Evolutionary conservation across 2,797 vertebrate genomes (phyloP).

Genomic region (Xyrichtys novacula): DNA sequence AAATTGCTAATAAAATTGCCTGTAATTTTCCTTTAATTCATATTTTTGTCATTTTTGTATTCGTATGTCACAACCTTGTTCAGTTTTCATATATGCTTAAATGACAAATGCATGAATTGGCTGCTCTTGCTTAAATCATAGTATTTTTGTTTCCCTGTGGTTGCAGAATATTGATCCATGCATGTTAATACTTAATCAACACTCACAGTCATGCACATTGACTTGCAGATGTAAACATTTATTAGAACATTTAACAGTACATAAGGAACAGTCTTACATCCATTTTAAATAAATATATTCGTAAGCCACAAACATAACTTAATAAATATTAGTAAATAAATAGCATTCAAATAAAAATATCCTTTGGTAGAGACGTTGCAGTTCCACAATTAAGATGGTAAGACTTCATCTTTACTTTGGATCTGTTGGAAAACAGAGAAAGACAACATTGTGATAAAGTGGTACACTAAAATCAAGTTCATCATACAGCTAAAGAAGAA

Average conservation of each 20-base stretch:
- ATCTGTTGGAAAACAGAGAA: slow-evolving; percentile 72
- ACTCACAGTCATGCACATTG: not conserved
- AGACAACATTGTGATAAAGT: not conserved
- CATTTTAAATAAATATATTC: slow-evolving; percentile 69
- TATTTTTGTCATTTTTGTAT: too few species aligned
- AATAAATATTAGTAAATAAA: slow-evolving; percentile 86
- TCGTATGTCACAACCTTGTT: not conserved
- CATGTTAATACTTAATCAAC: not conserved
- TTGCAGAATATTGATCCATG: not conserved
- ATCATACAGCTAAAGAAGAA: too few species aligned
- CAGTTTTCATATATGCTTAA: not conserved
- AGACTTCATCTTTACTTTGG: slow-evolving; percentile 81
- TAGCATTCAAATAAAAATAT: slow-evolving; percentile 72
- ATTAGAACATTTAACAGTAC: slow-evolving; percentile 73
- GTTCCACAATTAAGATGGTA: slow-evolving; percentile 63
- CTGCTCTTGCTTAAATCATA: too few species aligned
- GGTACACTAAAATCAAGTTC: too few species aligned
- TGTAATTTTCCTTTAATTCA: not conserved
- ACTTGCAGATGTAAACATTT: slow-evolving; percentile 79
- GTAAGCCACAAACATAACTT: slow-evolving; percentile 57
- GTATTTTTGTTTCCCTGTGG: too few species aligned
- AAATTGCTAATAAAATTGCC: too few species aligned
- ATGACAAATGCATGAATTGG: not conserved
- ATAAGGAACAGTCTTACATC: slow-evolving; percentile 43
- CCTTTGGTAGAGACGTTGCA: slow-evolving; percentile 56